Conservation (phyloP, 2,888 invertebrate species). For the Hipparchia semele region DNA sequence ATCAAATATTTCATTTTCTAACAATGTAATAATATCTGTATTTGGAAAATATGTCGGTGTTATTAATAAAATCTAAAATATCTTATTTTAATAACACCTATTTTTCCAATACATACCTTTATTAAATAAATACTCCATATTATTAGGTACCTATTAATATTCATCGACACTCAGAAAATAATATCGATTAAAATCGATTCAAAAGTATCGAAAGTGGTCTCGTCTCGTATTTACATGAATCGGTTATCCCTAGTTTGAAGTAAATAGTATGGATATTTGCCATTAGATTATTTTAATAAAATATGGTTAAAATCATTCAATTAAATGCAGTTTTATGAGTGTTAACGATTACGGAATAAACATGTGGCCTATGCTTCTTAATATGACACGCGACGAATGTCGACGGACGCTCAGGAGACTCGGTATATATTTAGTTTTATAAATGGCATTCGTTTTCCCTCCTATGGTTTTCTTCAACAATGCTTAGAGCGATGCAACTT, state of each 20-base stretch:
- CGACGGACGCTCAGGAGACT: conserved; percentile 93
- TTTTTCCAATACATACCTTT: neutral
- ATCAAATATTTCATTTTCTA: too few species aligned
- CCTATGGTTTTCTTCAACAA: conserved; percentile 72
- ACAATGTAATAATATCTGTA: too few species aligned
- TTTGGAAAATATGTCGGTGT: too few species aligned
- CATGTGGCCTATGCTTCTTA: conserved; percentile 88
- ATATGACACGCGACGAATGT: conserved; percentile 95
- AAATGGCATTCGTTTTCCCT: conserved; percentile 81
- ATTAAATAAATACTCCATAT: neutral
- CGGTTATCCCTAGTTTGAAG: conserved; percentile 65
- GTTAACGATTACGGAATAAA: conserved; percentile 60
- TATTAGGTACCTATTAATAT: neutral
- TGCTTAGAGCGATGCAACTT: conserved; percentile 50
- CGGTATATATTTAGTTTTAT: conserved; percentile 85
- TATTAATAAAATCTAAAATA: too few species aligned
- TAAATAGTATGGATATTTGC: conserved; percentile 84
- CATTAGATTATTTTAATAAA: conserved; percentile 75
- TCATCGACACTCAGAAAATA: conserved; percentile 14
- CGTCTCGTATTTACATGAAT: conserved; percentile 35
- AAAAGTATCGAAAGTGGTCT: conserved; percentile 13
- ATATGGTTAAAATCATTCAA: conserved; percentile 74
- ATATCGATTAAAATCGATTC: conserved; percentile 26
- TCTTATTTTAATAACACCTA: too few species aligned
- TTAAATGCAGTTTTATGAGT: conserved; percentile 60